Conservation (phyloP, 2,113 vertebrate species). For the Urocolius indicus region DNA sequence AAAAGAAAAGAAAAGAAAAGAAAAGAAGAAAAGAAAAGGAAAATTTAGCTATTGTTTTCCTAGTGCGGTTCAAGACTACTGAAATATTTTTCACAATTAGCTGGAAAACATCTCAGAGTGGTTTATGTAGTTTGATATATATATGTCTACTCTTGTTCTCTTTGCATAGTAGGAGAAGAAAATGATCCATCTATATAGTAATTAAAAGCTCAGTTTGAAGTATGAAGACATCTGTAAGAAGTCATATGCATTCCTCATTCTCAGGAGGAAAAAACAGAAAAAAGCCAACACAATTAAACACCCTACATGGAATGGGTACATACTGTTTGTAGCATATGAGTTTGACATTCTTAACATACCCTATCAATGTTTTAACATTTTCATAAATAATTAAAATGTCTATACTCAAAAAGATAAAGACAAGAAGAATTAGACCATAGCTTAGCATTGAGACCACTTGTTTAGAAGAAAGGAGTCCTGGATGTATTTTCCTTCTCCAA, state of each 20-base stretch:
- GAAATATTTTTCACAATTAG: not conserved
- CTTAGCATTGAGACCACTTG: not conserved
- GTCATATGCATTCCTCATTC: not conserved
- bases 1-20: too few species aligned
- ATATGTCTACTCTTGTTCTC: not conserved
- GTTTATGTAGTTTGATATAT: not conserved
- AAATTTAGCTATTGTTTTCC: not conserved
- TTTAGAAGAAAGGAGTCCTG: not conserved
- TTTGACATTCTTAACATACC: not conserved
- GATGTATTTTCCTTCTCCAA: not conserved
- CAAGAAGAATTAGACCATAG: not conserved
- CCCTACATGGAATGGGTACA: rapidly evolving
- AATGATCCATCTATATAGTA: not conserved
- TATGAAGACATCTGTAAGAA: not conserved
- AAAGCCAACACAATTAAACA: not conserved
- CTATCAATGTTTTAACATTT: not conserved
- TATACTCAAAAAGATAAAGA: not conserved
- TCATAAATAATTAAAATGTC: not conserved
- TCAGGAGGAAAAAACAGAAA: not conserved
- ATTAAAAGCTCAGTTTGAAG: not conserved
- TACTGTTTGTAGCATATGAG: not conserved
- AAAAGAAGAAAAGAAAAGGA: too few species aligned
- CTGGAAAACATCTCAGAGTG: not conserved
- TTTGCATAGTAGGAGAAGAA: not conserved
- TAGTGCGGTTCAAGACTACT: not conserved